Conservation (phyloP, 2,797 vertebrate species). For the Rhynchotus rufescens region DNA sequence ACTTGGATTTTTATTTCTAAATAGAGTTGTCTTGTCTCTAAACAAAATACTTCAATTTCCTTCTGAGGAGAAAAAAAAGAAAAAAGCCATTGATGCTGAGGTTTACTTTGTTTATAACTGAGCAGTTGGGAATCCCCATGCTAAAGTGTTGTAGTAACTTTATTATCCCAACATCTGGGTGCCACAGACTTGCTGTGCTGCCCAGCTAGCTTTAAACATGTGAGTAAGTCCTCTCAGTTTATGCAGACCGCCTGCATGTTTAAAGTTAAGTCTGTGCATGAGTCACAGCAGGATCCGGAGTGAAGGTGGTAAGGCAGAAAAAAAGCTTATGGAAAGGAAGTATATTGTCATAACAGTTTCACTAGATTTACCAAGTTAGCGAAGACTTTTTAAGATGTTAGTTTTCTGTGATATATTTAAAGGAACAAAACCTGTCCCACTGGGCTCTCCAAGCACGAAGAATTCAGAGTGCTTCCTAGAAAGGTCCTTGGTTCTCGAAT, state of each 20-base stretch:
- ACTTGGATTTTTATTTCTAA: constrained; percentile 6
- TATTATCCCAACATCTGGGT: constrained; percentile 4
- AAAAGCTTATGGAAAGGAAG: neutral
- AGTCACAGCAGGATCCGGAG: constrained; percentile 42
- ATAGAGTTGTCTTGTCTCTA: neutral
- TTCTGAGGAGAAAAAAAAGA: neutral
- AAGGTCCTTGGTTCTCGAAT: neutral
- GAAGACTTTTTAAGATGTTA: neutral
- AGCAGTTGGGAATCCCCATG: neutral
- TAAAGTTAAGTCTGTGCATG: neutral
- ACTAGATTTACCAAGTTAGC: neutral
- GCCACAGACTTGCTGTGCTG: neutral
- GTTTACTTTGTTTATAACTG: neutral
- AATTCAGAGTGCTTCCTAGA: neutral
- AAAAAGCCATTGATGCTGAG: neutral
- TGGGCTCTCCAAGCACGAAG: neutral
- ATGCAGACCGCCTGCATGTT: neutral
- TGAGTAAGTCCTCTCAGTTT: constrained; percentile 37
- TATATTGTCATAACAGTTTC: neutral
- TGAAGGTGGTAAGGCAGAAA: neutral
- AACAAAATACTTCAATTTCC: neutral
- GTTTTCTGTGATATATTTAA: neutral
- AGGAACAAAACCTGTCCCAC: neutral
- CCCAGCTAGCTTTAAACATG: constrained; percentile 17
- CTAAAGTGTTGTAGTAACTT: neutral